Evolutionary conservation across 2,888 invertebrate genomes (phyloP).

Genomic region (Drosophila kanekoi): DNA sequence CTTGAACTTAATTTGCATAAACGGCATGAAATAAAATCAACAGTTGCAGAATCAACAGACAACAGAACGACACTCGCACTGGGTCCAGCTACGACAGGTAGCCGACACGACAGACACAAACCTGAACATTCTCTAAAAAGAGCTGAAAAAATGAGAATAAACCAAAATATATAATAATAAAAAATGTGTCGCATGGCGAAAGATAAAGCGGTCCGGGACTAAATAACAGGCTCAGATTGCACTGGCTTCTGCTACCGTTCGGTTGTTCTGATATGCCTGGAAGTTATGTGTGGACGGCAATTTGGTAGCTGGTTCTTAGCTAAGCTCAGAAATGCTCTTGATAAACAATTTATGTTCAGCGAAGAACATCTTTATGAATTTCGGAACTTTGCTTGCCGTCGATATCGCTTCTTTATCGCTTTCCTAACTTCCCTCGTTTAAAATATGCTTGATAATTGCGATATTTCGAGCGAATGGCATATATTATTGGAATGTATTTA

Average conservation of each 20-base stretch:
- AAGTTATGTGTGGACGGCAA: neutral
- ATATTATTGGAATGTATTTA: too few species aligned
- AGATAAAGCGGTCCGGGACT: constrained; percentile 60
- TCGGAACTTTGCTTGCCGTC: too few species aligned
- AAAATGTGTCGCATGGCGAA: constrained; percentile 61
- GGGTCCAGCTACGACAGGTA: constrained; percentile 61
- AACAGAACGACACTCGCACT: constrained; percentile 38
- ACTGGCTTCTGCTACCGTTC: constrained; percentile 47
- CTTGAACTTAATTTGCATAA: constrained; percentile 78
- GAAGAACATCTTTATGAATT: neutral
- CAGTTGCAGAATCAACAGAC: constrained; percentile 73
- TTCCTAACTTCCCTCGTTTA: too few species aligned
- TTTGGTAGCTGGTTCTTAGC: neutral
- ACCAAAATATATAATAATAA: constrained; percentile 46
- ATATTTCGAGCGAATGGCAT: too few species aligned
- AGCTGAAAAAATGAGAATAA: constrained; percentile 15
- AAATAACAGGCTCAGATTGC: constrained; percentile 69
- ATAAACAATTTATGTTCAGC: neutral
- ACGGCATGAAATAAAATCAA: constrained; percentile 79
- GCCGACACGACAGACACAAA: constrained; percentile 44
- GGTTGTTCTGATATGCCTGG: constrained; percentile 2
- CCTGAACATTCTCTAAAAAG: constrained; percentile 42
- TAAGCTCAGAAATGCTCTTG: neutral
- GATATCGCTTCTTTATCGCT: too few species aligned
- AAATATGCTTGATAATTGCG: too few species aligned